These are phyloP conservation scores for Oncorhynchus nerka DNA, from an alignment of 2,113 vertebrate genomes.

Conservation along the genomic window DNA sequence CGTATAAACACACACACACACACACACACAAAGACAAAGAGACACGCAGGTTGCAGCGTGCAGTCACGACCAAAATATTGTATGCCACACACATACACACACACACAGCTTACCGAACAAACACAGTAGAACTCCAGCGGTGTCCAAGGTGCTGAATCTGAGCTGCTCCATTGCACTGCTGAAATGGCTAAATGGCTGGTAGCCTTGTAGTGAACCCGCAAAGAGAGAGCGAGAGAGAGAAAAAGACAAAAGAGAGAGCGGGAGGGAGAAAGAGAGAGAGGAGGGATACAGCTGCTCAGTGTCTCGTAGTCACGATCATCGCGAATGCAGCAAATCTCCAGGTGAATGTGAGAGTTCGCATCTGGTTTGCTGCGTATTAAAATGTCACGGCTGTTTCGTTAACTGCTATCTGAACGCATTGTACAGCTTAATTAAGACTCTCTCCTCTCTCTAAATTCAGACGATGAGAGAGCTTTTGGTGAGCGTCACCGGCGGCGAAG, in stretches of 20 bases:
- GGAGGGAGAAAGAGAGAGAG: constrained; percentile 10
- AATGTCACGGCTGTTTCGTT: neutral
- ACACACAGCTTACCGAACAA: constrained; percentile 61
- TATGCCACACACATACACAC: neutral
- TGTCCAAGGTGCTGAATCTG: constrained; percentile 72
- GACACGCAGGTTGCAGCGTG: neutral
- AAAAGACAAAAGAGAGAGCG: constrained; percentile 12
- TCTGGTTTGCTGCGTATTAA: constrained; percentile 47
- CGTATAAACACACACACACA: constrained; percentile 7
- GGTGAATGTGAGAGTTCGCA: constrained; percentile 56
- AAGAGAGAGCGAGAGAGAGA: constrained; percentile 24
- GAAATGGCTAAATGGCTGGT: constrained; percentile 30
- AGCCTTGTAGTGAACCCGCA: constrained; percentile 43
- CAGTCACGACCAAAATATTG: too few relatives aligned
- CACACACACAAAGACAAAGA: constrained; percentile 1
- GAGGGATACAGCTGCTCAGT: constrained; percentile 54
- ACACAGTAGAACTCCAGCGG: constrained; percentile 57
- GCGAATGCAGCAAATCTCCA: constrained; percentile 65
- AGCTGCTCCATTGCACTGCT: constrained; percentile 58
- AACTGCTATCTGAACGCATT: too few relatives aligned
- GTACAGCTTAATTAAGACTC: neutral
- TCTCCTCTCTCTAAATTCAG: too few relatives aligned
- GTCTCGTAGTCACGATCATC: constrained; percentile 65
- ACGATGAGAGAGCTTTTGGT: constrained; percentile 13
- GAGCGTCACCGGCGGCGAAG: constrained; percentile 20